phyloP scores from a whole-genome alignment of 1,140 invertebrate genomes.

The Hirudo medicinalis region DNA sequence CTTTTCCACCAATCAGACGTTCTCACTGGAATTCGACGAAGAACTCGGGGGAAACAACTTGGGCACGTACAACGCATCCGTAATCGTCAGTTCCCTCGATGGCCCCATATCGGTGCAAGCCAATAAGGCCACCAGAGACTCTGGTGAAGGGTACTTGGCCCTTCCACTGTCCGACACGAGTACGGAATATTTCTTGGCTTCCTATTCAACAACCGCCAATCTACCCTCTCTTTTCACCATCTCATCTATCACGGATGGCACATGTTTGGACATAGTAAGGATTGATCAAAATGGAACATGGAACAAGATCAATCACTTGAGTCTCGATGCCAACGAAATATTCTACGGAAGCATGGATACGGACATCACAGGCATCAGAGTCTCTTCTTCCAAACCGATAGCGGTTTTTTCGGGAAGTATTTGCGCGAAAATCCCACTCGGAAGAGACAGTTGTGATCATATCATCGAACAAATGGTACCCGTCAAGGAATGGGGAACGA shows the following conservation, averaged over 20 bases:
- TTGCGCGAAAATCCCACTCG: slow-evolving; percentile 10
- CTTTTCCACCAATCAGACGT: neutral
- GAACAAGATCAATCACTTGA: slow-evolving; percentile 7
- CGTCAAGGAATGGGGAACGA: neutral
- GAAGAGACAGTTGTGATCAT: neutral
- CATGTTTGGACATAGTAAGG: neutral
- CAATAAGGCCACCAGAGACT: slow-evolving; percentile 7
- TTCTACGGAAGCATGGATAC: neutral
- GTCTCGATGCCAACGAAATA: slow-evolving; percentile 8
- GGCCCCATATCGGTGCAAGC: slow-evolving; percentile 8
- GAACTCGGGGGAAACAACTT: neutral
- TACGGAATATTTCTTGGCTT: slow-evolving; percentile 3
- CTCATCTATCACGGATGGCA: neutral
- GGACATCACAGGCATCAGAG: slow-evolving; percentile 13
- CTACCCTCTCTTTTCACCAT: slow-evolving; percentile 3
- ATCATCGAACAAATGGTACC: slow-evolving; percentile 14
- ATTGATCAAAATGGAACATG: neutral
- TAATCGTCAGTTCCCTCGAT: neutral
- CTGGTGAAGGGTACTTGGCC: slow-evolving; percentile 9
- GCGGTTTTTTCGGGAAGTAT: slow-evolving; percentile 1
- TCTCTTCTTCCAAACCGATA: slow-evolving; percentile 7
- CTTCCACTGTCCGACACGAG: slow-evolving; percentile 6
- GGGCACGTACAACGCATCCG: neutral
- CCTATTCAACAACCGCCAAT: neutral
- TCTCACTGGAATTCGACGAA: neutral